Evolutionary conservation across 2,888 invertebrate genomes (phyloP).

Genomic region (Cancer borealis): DNA sequence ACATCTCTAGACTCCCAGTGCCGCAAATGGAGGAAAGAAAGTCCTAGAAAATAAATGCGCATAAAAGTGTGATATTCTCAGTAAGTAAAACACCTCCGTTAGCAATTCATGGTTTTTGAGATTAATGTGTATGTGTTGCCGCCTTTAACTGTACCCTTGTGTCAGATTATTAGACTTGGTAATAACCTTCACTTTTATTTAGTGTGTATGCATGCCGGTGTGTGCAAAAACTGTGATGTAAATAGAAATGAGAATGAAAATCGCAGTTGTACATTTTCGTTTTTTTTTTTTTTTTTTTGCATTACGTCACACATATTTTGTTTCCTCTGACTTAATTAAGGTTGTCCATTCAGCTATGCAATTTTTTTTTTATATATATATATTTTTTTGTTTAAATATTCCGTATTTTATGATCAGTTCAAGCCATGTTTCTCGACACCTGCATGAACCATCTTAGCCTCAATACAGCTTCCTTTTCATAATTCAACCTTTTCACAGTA

Average conservation of each 20-base stretch:
- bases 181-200: no score
- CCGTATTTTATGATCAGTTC: background rate
- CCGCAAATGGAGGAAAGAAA: background rate
- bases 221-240: no score
- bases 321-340: no score
- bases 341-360: no score
- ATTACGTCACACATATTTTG: no score
- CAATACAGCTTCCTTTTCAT: background rate
- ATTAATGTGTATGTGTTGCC: background rate
- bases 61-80: background rate
- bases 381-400: background rate
- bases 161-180: background rate
- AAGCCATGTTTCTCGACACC: background rate
- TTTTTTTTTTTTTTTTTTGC: no score
- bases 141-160: background rate
- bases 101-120: background rate
- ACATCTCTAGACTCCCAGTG: background rate
- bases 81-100: background rate
- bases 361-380: no score
- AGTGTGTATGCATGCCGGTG: background rate
- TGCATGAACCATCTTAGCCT: background rate
- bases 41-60: background rate
- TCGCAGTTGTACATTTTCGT: no score
- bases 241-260: no score
- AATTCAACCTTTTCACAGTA: background rate